phyloP scores from a whole-genome alignment of 2,113 vertebrate genomes.

The Zosterops pallidus region DNA sequence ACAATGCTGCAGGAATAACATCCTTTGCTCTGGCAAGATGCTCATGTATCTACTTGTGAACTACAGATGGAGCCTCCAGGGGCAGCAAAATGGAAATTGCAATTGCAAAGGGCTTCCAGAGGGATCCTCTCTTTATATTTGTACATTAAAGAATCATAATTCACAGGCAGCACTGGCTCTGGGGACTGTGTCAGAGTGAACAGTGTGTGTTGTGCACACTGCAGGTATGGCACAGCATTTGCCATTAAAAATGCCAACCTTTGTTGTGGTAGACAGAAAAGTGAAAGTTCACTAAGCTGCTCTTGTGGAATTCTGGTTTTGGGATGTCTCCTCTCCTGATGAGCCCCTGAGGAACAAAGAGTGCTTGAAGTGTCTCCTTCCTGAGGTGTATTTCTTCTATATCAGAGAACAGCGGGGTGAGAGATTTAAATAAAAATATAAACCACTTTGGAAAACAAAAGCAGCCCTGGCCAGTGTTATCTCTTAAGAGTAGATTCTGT shows the following conservation, averaged over 20 bases:
- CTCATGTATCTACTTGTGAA: not conserved
- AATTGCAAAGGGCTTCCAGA: not conserved
- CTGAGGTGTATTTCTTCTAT: not conserved
- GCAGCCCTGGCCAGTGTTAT: not conserved
- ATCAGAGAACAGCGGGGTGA: not conserved
- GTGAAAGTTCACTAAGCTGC: not conserved
- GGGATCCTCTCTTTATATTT: not conserved
- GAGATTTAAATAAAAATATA: not conserved
- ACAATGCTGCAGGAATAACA: not conserved
- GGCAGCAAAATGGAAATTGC: not conserved
- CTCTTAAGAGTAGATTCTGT: not conserved
- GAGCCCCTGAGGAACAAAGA: not conserved
- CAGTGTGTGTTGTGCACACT: fast-evolving
- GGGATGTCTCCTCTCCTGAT: not conserved
- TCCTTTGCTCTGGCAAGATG: not conserved
- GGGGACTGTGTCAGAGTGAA: not conserved
- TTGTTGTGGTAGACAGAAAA: not conserved
- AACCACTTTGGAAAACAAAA: not conserved
- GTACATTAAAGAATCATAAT: not conserved
- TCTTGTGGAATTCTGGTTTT: not conserved
- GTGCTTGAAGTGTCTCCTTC: not conserved
- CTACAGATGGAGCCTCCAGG: not conserved
- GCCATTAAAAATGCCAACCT: not conserved
- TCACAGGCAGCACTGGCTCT: not conserved
- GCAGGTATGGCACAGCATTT: not conserved